Conservation (phyloP, 2,113 vertebrate genomes). For the Periophthalmus modestus region DNA sequence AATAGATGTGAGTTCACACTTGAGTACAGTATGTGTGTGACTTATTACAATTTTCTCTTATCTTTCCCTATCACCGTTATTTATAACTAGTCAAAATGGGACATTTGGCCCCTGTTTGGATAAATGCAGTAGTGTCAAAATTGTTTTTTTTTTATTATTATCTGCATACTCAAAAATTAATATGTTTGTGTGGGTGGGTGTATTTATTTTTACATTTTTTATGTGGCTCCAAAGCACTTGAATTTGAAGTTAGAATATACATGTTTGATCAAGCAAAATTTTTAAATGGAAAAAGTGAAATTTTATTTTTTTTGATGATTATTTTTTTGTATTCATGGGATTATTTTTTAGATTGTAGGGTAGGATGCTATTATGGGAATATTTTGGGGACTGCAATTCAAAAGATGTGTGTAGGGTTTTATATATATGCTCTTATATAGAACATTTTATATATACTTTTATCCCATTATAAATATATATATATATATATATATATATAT, state of each 20-base stretch:
- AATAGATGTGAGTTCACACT: constrained; percentile 50
- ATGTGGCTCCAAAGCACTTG: neutral
- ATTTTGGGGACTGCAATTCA: too few species aligned
- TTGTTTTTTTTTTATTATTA: neutral
- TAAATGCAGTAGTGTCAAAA: neutral
- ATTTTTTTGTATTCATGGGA: too few species aligned
- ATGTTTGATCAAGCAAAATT: neutral
- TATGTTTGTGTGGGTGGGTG: too few species aligned
- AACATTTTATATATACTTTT: too few species aligned
- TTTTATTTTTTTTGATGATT: too few species aligned
- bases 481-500: too few species aligned
- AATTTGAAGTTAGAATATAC: neutral
- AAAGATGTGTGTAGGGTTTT: too few species aligned
- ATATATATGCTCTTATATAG: too few species aligned
- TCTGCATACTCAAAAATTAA: neutral
- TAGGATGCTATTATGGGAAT: too few species aligned
- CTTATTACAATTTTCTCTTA: neutral
- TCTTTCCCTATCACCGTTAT: neutral
- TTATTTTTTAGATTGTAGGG: too few species aligned
- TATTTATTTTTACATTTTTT: too few species aligned
- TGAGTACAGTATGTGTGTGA: constrained; percentile 11
- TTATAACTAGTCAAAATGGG: neutral
- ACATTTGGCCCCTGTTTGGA: neutral
- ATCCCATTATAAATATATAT: too few species aligned
- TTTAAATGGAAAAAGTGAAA: neutral